phyloP scores from a whole-genome alignment of 2,797 vertebrate genomes.

The Lophius americanus region DNA sequence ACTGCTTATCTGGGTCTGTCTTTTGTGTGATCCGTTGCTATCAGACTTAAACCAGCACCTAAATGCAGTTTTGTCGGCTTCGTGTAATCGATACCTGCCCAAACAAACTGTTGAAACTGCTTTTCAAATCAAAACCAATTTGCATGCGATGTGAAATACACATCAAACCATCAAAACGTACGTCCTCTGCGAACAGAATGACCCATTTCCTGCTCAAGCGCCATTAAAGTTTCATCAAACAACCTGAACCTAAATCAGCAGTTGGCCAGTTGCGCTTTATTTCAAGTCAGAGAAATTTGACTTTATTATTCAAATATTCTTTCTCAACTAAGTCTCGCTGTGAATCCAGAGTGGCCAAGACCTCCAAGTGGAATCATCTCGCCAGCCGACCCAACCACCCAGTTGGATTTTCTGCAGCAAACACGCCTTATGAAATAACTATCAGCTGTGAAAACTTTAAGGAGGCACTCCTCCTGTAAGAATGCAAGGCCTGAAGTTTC shows the following conservation, averaged over 20 bases:
- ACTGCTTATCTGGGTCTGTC: slow-evolving; percentile 15
- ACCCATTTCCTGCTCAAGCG: slow-evolving; percentile 37
- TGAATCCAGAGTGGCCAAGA: neutral
- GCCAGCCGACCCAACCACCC: slow-evolving; percentile 14
- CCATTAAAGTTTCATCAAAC: slow-evolving; percentile 47
- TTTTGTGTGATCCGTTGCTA: neutral
- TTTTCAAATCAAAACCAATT: slow-evolving; percentile 39
- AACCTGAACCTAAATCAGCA: slow-evolving; percentile 28
- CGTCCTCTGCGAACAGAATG: slow-evolving; percentile 22
- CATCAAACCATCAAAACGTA: slow-evolving; percentile 24
- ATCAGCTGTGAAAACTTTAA: slow-evolving; percentile 68
- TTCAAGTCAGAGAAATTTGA: slow-evolving; percentile 33
- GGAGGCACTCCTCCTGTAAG: slow-evolving; percentile 64
- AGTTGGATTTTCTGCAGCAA: slow-evolving; percentile 38
- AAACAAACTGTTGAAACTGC: slow-evolving; percentile 7
- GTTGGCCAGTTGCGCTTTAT: slow-evolving; percentile 12
- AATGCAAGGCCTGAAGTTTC: slow-evolving; percentile 45
- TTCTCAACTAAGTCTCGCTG: slow-evolving; percentile 25
- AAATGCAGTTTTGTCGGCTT: slow-evolving; percentile 24
- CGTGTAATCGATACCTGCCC: slow-evolving; percentile 24
- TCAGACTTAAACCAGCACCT: slow-evolving; percentile 17
- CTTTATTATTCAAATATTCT: slow-evolving; percentile 26
- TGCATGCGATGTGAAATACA: slow-evolving; percentile 2
- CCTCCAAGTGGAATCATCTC: slow-evolving; percentile 28
- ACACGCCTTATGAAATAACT: slow-evolving; percentile 57